These are phyloP conservation scores for Aphis craccivora DNA, from an alignment of 1,140 invertebrate species.

Conservation along the genomic window DNA sequence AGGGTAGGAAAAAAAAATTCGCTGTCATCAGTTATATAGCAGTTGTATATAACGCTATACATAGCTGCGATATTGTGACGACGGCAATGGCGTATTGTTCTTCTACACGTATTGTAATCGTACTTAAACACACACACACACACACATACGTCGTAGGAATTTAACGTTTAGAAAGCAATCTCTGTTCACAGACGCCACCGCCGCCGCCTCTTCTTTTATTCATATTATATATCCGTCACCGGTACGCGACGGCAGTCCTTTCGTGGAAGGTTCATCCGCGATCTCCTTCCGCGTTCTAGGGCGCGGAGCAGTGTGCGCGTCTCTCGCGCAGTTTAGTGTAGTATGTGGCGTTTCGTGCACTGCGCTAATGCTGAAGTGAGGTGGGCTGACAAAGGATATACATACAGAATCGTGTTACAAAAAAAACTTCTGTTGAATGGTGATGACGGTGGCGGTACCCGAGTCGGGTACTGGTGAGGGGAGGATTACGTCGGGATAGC, in stretches of 20 bases:
- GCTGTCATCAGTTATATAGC: too few relatives aligned
- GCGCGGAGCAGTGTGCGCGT: background rate
- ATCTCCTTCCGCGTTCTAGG: background rate
- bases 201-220: background rate
- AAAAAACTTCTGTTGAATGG: background rate
- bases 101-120: background rate
- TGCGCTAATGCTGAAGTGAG: background rate
- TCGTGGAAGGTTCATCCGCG: background rate
- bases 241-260: background rate
- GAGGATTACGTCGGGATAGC: background rate
- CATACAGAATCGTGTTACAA: background rate
- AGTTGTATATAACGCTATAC: too few relatives aligned
- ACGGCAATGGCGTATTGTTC: background rate
- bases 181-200: background rate
- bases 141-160: conserved; percentile 22
- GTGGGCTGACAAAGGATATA: background rate
- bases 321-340: background rate
- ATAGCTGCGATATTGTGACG: background rate
- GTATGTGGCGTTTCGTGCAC: background rate
- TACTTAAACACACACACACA: background rate
- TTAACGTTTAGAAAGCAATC: conserved; percentile 35
- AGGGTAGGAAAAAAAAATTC: background rate
- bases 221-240: background rate
- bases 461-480: background rate
- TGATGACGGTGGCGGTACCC: background rate